Evolutionary conservation across 2,888 invertebrate genomes (phyloP).

Genomic region (Cyclophora albipunctata): DNA sequence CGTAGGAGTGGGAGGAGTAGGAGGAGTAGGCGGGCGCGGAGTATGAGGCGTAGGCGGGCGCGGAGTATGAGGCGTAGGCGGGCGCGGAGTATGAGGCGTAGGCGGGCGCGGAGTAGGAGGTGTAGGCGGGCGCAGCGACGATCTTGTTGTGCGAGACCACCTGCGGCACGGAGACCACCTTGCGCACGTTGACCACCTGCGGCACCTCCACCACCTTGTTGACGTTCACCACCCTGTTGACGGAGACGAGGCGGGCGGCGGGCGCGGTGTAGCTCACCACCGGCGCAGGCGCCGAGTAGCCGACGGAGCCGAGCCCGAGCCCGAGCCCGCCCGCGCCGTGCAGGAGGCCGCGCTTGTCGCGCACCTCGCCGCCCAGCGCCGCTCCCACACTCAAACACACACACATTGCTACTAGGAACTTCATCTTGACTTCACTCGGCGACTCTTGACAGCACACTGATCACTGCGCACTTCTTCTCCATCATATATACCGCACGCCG

Average conservation of each 20-base stretch:
- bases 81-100: not conserved
- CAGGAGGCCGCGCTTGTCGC: not conserved
- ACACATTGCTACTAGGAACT: not conserved
- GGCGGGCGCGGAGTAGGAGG: not conserved
- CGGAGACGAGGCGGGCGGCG: slow-evolving; percentile 23
- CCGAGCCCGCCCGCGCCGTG: slow-evolving; percentile 18
- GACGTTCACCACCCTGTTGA: slow-evolving; percentile 29
- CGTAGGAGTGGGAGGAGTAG: not conserved
- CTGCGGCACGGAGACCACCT: slow-evolving; percentile 14
- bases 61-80: not conserved
- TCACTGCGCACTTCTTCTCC: too few relatives aligned
- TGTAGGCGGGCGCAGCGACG: slow-evolving; percentile 17
- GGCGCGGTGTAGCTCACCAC: slow-evolving; percentile 12
- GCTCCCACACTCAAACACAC: not conserved
- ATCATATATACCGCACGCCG: too few relatives aligned
- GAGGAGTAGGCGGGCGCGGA: not conserved
- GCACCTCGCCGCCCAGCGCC: slow-evolving; percentile 7
- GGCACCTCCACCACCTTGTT: slow-evolving; percentile 28
- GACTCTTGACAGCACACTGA: too few relatives aligned
- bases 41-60: not conserved
- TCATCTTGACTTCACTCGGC: not conserved
- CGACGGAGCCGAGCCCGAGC: not conserved
- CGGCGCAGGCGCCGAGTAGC: not conserved
- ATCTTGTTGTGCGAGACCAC: slow-evolving; percentile 34
- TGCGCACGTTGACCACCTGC: slow-evolving; percentile 21